Percentiles rank a stretch among this genome's conserved stretches.
phyloP scores from a whole-genome alignment of 1,140 invertebrate species.

The Drosophila athabasca region DNA sequence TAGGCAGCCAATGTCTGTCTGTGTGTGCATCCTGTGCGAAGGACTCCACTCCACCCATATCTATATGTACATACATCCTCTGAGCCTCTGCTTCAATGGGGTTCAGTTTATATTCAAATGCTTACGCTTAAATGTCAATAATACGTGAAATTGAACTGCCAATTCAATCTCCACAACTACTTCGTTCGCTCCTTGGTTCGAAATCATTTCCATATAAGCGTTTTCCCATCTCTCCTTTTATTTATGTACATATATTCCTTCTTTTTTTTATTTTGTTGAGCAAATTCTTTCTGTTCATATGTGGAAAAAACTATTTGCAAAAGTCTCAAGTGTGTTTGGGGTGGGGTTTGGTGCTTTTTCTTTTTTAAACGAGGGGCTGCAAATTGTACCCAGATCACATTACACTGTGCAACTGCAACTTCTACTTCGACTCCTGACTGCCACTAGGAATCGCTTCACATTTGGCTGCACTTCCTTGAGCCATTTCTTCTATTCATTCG shows the following conservation, averaged over 20 bases:
- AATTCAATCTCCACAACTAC: slow-evolving; percentile 70
- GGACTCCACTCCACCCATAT: slow-evolving; percentile 33
- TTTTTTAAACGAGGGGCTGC: slow-evolving; percentile 70
- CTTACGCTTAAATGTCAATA: slow-evolving; percentile 77
- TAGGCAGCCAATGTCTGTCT: slow-evolving; percentile 66
- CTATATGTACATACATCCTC: background rate
- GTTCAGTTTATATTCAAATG: slow-evolving; percentile 64
- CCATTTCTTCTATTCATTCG: slow-evolving; percentile 37
- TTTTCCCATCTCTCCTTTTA: slow-evolving; percentile 62
- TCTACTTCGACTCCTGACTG: slow-evolving; percentile 2
- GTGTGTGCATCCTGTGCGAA: slow-evolving; percentile 34
- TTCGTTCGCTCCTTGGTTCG: slow-evolving; percentile 29
- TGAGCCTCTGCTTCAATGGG: slow-evolving; percentile 25
- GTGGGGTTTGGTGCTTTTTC: slow-evolving; percentile 27
- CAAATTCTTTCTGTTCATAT: slow-evolving; percentile 62
- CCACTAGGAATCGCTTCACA: slow-evolving; percentile 70
- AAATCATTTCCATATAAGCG: slow-evolving; percentile 76
- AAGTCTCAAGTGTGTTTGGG: slow-evolving; percentile 76
- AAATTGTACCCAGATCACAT: slow-evolving; percentile 81
- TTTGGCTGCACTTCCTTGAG: slow-evolving; percentile 64
- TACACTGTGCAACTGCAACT: slow-evolving; percentile 56
- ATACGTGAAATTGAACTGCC: slow-evolving; percentile 82
- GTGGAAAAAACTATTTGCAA: slow-evolving; percentile 72
- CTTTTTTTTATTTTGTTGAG: slow-evolving; percentile 45
- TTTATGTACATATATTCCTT: slow-evolving; percentile 70